Percentiles rank a stretch among this genome's conserved stretches.
These are phyloP conservation scores for Phthorimaea operculella DNA, from an alignment of 1,140 invertebrate genomes.

Conservation along the genomic window DNA sequence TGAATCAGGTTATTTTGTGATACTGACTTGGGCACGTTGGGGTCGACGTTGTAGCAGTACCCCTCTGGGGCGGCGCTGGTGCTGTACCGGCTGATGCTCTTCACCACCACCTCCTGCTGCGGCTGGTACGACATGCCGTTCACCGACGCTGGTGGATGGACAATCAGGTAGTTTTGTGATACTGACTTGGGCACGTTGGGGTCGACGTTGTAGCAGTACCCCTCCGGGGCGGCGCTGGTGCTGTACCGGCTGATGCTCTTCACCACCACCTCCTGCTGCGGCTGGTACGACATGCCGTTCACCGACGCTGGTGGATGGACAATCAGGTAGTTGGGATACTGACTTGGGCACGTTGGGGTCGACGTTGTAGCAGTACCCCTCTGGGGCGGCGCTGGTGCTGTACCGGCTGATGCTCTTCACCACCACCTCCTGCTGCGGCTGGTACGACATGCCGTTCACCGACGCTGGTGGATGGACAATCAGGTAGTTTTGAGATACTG, in stretches of 20 bases:
- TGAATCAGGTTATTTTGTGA: neutral
- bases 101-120: constrained; percentile 56
- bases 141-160: constrained; percentile 33
- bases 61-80: constrained; percentile 56
- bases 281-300: constrained; percentile 52
- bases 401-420: constrained; percentile 61
- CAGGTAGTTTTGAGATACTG: too few species aligned
- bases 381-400: constrained; percentile 56
- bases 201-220: constrained; percentile 66
- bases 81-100: constrained; percentile 61
- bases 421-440: constrained; percentile 53
- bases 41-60: constrained; percentile 65
- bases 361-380: constrained; percentile 65
- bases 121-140: constrained; percentile 55
- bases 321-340: too few species aligned
- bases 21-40: constrained; percentile 62
- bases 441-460: constrained; percentile 51
- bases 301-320: constrained; percentile 35
- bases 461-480: constrained; percentile 32
- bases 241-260: constrained; percentile 62
- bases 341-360: constrained; percentile 63
- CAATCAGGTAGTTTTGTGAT: too few species aligned
- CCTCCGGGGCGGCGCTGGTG: constrained; percentile 56
- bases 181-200: constrained; percentile 64
- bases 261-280: constrained; percentile 55